phyloP scores from a whole-genome alignment of 2,797 vertebrate species.

The Anomalospiza imberbis region DNA sequence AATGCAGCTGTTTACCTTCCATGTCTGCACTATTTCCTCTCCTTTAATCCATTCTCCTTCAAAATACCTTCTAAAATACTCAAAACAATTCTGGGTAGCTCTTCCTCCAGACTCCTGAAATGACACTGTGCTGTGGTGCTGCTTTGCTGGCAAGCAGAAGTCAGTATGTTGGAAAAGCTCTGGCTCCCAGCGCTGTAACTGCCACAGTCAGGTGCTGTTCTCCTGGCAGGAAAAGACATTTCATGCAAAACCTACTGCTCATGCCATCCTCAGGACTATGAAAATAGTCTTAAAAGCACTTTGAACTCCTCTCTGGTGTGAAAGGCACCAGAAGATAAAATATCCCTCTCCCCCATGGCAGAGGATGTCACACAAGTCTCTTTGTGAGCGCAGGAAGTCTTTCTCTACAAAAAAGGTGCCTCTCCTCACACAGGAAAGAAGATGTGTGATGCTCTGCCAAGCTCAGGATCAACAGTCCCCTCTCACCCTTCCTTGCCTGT shows the following conservation, averaged over 20 bases:
- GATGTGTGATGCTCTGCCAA: neutral
- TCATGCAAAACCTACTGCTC: neutral
- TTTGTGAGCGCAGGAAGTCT: fast-evolving
- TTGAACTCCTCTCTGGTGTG: neutral
- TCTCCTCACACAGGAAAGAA: neutral
- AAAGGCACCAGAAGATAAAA: neutral
- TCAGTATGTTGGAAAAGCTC: neutral
- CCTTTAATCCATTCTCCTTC: neutral
- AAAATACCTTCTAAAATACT: neutral
- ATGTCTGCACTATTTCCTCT: neutral
- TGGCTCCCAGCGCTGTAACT: fast-evolving
- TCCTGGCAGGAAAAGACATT: neutral
- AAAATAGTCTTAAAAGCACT: neutral
- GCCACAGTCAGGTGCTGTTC: neutral
- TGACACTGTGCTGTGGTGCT: fast-evolving
- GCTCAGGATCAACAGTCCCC: neutral
- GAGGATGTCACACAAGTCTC: neutral
- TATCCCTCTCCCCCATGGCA: neutral
- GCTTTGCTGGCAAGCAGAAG: neutral
- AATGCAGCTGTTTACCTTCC: neutral
- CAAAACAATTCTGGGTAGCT: neutral
- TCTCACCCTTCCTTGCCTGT: neutral
- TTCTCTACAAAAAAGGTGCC: neutral
- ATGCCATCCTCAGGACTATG: neutral
- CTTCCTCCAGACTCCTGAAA: neutral